Evolutionary conservation across 2,888 invertebrate genomes (phyloP).

Genomic region (Cybosia mesomella): DNA sequence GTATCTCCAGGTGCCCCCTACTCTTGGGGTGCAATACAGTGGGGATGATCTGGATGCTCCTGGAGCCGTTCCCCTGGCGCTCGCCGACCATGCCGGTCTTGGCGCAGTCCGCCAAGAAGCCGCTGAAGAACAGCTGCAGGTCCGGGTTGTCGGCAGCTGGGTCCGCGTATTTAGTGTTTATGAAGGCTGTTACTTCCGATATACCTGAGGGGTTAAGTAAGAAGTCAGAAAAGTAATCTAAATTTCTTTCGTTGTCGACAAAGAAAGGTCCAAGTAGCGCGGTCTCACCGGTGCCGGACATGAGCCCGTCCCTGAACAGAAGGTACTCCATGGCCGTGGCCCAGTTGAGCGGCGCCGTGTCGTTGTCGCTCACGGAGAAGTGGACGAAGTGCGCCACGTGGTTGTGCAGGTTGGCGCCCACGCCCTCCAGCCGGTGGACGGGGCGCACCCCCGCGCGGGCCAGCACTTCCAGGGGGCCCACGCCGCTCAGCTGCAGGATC

Average conservation of each 20-base stretch:
- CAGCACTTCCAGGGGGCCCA: constrained; percentile 92
- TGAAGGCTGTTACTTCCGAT: constrained; percentile 94
- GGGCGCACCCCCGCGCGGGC: constrained; percentile 88
- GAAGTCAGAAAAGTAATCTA: no score
- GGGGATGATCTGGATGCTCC: constrained; percentile 91
- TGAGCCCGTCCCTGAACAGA: constrained; percentile 94
- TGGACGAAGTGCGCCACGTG: constrained; percentile 93
- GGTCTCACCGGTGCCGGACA: constrained; percentile 94
- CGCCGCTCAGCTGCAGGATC: constrained; percentile 95
- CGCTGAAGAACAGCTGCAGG: constrained; percentile 95
- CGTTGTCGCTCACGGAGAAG: constrained; percentile 94
- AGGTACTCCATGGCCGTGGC: constrained; percentile 97
- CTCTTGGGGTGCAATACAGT: constrained; percentile 95
- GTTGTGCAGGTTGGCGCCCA: constrained; percentile 95
- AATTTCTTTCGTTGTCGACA: no score
- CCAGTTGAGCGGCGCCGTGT: constrained; percentile 95
- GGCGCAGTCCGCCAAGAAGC: constrained; percentile 94
- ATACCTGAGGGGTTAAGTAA: constrained; percentile 83
- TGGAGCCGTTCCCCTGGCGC: constrained; percentile 89
- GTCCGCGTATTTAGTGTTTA: constrained; percentile 93
- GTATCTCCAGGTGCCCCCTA: constrained; percentile 91
- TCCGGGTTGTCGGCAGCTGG: constrained; percentile 93
- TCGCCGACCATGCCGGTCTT: constrained; percentile 95
- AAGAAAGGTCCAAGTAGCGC: no score
- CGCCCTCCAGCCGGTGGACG: constrained; percentile 92